A percentile compares a stretch with the other conserved stretches of the same genome.
Evolutionary conservation across 2,888 invertebrate species (phyloP).

Genomic region (Hetaerina titia): DNA sequence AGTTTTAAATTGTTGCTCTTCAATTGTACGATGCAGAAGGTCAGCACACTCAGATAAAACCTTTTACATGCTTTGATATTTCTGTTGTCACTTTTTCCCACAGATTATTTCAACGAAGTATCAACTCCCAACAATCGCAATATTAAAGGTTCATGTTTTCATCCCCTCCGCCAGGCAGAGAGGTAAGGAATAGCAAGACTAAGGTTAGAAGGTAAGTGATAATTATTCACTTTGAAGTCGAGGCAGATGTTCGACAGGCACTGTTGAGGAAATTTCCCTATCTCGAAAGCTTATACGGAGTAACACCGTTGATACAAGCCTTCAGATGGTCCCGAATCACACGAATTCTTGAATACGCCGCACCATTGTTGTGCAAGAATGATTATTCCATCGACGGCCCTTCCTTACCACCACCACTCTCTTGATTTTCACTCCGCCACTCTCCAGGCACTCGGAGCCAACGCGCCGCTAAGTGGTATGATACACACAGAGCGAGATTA

Average conservation of each 20-base stretch:
- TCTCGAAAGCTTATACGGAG: not conserved
- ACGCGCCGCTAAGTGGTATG: not conserved
- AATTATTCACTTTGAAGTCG: not conserved
- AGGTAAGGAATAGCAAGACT: too few relatives aligned
- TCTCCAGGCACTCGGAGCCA: not conserved
- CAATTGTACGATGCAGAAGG: too few relatives aligned
- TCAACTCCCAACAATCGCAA: too few relatives aligned
- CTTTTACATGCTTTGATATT: too few relatives aligned
- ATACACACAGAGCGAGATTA: not conserved
- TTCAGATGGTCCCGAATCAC: not conserved
- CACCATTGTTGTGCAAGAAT: not conserved
- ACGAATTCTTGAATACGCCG: not conserved
- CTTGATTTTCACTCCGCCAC: not conserved
- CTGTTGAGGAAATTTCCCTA: not conserved
- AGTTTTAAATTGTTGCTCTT: too few relatives aligned
- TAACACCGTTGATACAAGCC: not conserved
- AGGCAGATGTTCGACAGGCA: not conserved
- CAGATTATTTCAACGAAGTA: too few relatives aligned
- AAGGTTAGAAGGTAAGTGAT: not conserved
- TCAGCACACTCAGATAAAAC: too few relatives aligned
- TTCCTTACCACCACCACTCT: not conserved
- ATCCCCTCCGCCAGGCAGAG: too few relatives aligned
- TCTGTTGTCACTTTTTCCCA: too few relatives aligned
- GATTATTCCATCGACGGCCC: not conserved
- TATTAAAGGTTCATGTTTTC: too few relatives aligned